A percentile compares a stretch with the other conserved stretches of the same genome.
Evolutionary conservation across 92 coral and sea anemone genomes (phyloP).

Genomic region (Zoanthus gigantus): DNA sequence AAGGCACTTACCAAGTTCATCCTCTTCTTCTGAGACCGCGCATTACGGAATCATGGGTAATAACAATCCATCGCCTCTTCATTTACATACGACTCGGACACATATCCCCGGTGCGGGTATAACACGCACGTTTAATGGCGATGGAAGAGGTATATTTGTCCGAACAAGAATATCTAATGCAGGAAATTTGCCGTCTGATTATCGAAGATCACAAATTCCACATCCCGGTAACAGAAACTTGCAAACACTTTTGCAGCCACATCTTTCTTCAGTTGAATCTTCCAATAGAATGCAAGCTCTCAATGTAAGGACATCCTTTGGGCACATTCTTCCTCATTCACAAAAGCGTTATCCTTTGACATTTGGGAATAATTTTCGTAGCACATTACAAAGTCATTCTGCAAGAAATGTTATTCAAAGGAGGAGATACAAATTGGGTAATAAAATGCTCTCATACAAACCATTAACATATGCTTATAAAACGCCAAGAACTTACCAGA

Average conservation of each 20-base stretch:
- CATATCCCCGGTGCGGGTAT: slow-evolving; percentile 29
- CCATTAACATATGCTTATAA: neutral
- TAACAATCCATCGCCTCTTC: slow-evolving; percentile 6
- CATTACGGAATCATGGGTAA: slow-evolving; percentile 41
- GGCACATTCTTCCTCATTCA: neutral
- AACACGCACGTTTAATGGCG: slow-evolving; percentile 6
- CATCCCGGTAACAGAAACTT: neutral
- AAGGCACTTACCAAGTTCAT: neutral
- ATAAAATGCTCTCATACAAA: neutral
- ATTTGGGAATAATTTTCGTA: neutral
- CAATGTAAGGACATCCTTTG: neutral
- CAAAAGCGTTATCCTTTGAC: neutral
- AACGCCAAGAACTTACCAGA: neutral
- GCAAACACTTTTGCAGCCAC: neutral
- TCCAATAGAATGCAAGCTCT: slow-evolving; percentile 3
- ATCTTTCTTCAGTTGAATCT: neutral
- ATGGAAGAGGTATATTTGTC: slow-evolving; percentile 28
- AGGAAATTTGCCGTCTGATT: slow-evolving; percentile 30
- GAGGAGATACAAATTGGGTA: neutral
- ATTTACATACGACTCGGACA: slow-evolving; percentile 12
- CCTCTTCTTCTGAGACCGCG: neutral
- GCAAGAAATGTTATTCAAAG: neutral
- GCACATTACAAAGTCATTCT: neutral
- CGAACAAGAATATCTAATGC: slow-evolving; percentile 15
- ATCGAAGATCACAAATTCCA: slow-evolving; percentile 28